Evolutionary conservation across 2,797 vertebrate genomes (phyloP).

Genomic region (Austrolebias charrua): DNA sequence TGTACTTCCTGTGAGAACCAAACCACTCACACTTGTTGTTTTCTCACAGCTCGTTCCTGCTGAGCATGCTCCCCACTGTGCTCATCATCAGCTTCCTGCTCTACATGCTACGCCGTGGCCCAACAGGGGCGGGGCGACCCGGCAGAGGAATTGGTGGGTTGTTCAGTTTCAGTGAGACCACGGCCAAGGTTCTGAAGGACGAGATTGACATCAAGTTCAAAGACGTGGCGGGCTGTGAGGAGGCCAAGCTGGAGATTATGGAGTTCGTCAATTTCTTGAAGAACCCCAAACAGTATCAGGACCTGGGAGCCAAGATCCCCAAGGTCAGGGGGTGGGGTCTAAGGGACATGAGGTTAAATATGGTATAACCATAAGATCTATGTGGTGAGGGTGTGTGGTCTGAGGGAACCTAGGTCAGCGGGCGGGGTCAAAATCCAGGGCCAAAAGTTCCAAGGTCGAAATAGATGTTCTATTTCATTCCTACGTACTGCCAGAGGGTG

Average conservation of each 20-base stretch:
- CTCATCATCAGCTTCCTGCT: conserved; percentile 91
- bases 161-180: conserved; percentile 96
- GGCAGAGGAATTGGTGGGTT: conserved; percentile 95
- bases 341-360: neutral
- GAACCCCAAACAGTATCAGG: conserved; percentile 96
- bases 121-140: conserved; percentile 83
- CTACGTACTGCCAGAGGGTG: no score
- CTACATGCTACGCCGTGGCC: conserved; percentile 89
- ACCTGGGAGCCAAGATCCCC: conserved; percentile 96
- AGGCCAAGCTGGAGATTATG: conserved; percentile 98
- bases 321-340: conserved; percentile 79
- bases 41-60: conserved; percentile 84
- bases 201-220: conserved; percentile 97
- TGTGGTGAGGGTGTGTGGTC: no score
- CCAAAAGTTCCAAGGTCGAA: no score
- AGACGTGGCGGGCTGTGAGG: conserved; percentile 97
- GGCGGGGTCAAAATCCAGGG: no score
- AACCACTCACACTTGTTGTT: neutral
- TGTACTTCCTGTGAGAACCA: neutral
- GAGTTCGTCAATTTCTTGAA: conserved; percentile 98
- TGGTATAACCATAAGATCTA: neutral
- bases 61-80: conserved; percentile 91
- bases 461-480: no score
- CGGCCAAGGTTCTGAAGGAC: conserved; percentile 93
- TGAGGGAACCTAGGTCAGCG: no score